Evolutionary conservation across 1,140 invertebrate genomes (phyloP).

Genomic region (Schmidtea mediterranea): DNA sequence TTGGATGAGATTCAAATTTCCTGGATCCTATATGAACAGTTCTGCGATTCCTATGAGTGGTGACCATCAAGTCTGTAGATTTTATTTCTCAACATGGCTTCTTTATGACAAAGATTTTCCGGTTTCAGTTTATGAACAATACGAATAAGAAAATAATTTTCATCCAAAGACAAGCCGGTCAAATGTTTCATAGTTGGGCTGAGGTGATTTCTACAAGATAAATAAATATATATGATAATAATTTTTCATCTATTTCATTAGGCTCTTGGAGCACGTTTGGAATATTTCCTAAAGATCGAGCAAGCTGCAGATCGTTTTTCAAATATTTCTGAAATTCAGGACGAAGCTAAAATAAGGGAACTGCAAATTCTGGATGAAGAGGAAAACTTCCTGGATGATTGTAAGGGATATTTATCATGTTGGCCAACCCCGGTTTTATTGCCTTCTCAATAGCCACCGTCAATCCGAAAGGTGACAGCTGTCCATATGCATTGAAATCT

Average conservation of each 20-base stretch:
- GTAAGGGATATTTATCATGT: conserved; percentile 26
- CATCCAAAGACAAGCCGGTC: conserved; percentile 64
- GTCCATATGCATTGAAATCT: conserved; percentile 64
- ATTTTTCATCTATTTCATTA: conserved; percentile 17
- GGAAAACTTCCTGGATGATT: conserved; percentile 90
- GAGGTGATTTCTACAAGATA: conserved; percentile 52
- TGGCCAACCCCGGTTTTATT: too few relatives aligned
- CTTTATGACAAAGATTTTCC: conserved; percentile 18
- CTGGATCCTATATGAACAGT: conserved; percentile 34
- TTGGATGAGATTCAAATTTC: conserved; percentile 66
- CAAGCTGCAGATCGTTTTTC: conserved; percentile 34
- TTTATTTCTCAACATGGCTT: background rate
- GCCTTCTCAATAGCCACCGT: conserved; percentile 42
- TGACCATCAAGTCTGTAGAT: background rate
- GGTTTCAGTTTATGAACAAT: too few relatives aligned
- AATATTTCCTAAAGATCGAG: conserved; percentile 33
- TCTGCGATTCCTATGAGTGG: conserved; percentile 10
- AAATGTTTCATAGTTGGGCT: conserved; percentile 86
- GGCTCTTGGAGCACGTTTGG: conserved; percentile 53
- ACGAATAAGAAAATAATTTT: conserved; percentile 37
- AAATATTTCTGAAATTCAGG: conserved; percentile 35
- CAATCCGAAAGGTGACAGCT: conserved; percentile 49
- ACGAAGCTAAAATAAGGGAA: conserved; percentile 52
- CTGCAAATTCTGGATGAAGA: conserved; percentile 68
- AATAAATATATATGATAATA: background rate